Conservation (phyloP, 2,797 vertebrate genomes). For the Lutjanus argentimaculatus region DNA sequence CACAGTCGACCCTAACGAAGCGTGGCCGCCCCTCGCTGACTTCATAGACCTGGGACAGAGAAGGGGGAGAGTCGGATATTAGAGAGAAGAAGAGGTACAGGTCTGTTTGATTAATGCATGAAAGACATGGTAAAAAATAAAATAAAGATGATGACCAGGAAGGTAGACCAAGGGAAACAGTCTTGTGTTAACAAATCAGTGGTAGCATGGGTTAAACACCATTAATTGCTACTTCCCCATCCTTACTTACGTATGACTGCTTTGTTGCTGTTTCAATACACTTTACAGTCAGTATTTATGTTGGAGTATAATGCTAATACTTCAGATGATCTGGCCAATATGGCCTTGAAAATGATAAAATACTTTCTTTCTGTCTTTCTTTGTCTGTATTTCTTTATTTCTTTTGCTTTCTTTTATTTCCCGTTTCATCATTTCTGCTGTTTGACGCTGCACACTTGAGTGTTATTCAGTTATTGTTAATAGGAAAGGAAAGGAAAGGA, state of each 20-base stretch:
- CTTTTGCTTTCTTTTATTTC: no score
- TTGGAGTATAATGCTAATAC: background rate
- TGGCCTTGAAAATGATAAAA: no score
- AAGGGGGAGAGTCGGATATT: constrained; percentile 2
- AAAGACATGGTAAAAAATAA: background rate
- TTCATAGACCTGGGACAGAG: constrained; percentile 49
- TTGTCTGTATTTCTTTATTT: no score
- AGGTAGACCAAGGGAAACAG: background rate
- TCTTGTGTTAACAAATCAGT: background rate
- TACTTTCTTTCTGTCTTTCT: no score
- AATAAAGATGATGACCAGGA: background rate
- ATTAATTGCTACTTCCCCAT: no score
- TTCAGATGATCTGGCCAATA: background rate
- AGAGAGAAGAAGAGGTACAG: constrained; percentile 10
- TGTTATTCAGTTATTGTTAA: no score
- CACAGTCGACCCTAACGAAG: constrained; percentile 66
- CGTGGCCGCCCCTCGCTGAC: constrained; percentile 63
- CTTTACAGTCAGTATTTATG: no score
- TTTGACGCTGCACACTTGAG: no score
- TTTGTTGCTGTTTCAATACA: background rate
- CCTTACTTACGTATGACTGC: background rate
- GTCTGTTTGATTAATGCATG: constrained; percentile 5
- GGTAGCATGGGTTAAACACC: background rate
- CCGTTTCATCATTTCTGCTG: no score
- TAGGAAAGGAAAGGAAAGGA: no score